Evolutionary conservation across 37 sponge, comb jelly and placozoan species (phyloP).

Genomic region (Chondrosia reniformis): DNA sequence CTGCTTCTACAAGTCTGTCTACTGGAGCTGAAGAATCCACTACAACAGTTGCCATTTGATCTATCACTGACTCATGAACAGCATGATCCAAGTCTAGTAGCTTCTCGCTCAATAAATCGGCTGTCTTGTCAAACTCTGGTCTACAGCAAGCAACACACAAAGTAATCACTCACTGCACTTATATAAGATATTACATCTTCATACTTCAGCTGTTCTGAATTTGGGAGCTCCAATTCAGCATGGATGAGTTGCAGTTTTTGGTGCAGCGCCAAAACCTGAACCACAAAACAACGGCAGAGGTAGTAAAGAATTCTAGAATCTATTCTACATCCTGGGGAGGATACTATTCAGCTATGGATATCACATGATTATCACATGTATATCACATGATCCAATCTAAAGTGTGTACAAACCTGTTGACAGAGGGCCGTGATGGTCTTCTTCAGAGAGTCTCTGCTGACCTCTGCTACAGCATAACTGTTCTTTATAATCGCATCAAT

Average conservation of each 20-base stretch:
- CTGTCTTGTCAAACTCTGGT: conserved; percentile 51
- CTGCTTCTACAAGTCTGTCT: conserved; percentile 60
- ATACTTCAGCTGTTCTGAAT: too few relatives aligned
- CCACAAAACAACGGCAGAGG: too few relatives aligned
- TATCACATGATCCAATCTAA: too few relatives aligned
- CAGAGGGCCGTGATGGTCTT: conserved; percentile 44
- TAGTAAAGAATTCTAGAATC: background rate
- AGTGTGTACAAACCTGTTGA: conserved; percentile 41
- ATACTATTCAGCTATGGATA: too few relatives aligned
- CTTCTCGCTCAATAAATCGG: conserved; percentile 59
- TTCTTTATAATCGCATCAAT: conserved; percentile 64
- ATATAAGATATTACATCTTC: too few relatives aligned
- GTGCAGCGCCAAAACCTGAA: conserved; percentile 4
- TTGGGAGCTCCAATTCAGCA: too few relatives aligned
- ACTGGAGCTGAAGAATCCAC: conserved; percentile 64
- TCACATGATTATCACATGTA: too few relatives aligned
- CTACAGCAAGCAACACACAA: background rate
- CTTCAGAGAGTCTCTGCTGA: conserved; percentile 51
- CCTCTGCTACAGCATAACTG: conserved; percentile 73
- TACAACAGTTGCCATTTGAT: conserved; percentile 67
- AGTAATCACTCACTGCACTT: too few relatives aligned
- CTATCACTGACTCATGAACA: conserved; percentile 60
- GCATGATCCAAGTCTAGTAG: conserved; percentile 55
- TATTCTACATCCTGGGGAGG: background rate
- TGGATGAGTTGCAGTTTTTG: too few relatives aligned